Base-by-base conservation (phyloP, 2,888 invertebrate genomes). In the Thecophora atra region DNA sequence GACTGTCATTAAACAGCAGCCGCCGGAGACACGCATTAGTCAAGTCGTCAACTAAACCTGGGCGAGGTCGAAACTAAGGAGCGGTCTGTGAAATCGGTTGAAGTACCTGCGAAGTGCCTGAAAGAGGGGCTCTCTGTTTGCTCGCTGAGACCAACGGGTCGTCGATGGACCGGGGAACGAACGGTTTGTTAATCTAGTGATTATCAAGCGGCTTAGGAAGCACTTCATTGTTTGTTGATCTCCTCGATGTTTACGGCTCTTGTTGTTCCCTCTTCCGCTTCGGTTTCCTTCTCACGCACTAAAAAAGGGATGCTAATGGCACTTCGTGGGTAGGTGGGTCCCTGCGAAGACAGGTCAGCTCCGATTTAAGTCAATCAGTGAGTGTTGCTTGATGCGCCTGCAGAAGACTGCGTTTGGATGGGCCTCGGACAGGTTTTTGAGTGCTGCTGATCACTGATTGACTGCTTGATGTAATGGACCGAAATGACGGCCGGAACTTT, bases 1-100 rank as follows among this genome's bases (percentile, higher is more conserved):
- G 60, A 69, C 58, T 44, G 58, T 60, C 68, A 58, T 69, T 69
- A 69, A 69, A 69, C 58, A 44, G 58, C 58, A 69, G 58, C 68
- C 68, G 47, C 15, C 64, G 64, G 64, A 64, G 47, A 64, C 47
- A 64, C 64, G 64, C 47, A 64, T 64, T 64, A 64, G 64, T 13
- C 17, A n/a, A 17, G 24, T 64, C 44, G 64, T 13, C n/a, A n/a
- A 17, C 30, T 24, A 7, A 6, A 26, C 24, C 28, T 60, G 60
- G 60, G 60, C 19, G 60, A 60, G 60, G 60, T 60, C 60, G 30
- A 30, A 30, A 6, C 24, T 30, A 15, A 30, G 28, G 30, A 26
- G 15, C 8, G 47, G 47, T 47, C 8, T 5, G 5, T n/a, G 13
- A n/a, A 47, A 47, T 17, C 47, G 47, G 5, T 17, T 47, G 4